Evolutionary conservation across 2,888 invertebrate species (phyloP).

Genomic region (Drosophila merina): DNA sequence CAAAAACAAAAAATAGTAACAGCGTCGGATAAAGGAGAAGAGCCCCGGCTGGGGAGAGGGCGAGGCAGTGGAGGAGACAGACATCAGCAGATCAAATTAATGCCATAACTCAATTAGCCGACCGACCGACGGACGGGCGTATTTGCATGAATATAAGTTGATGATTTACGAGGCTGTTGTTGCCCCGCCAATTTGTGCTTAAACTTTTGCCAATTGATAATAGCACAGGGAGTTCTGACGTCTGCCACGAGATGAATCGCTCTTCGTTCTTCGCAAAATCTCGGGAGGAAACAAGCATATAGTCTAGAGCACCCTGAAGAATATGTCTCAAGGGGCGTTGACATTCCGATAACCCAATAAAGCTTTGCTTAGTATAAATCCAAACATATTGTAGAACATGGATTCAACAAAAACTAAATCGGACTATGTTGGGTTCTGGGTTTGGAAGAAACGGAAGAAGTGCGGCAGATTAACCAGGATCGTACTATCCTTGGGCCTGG

Average conservation of each 20-base stretch:
- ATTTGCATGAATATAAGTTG: slow-evolving; percentile 39
- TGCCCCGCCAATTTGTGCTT: slow-evolving; percentile 44
- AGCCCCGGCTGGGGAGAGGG: not conserved
- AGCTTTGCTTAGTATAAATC: not conserved
- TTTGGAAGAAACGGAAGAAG: too few relatives aligned
- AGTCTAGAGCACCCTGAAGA: slow-evolving; percentile 8
- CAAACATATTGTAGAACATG: not conserved
- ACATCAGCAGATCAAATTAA: slow-evolving; percentile 66
- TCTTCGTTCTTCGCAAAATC: slow-evolving; percentile 3
- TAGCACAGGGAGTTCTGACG: slow-evolving; percentile 27
- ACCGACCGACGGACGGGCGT: slow-evolving; percentile 48
- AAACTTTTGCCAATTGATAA: slow-evolving; percentile 51
- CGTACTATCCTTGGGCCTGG: too few relatives aligned
- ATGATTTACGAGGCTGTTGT: slow-evolving; percentile 31
- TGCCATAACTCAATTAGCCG: slow-evolving; percentile 74
- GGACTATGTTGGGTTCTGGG: too few relatives aligned
- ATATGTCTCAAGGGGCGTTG: slow-evolving; percentile 22
- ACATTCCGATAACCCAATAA: slow-evolving; percentile 24
- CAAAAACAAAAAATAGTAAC: slow-evolving; percentile 33
- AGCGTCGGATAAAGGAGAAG: slow-evolving; percentile 8
- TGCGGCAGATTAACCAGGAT: too few relatives aligned
- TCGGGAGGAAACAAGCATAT: slow-evolving; percentile 1
- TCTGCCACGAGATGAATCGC: slow-evolving; percentile 5
- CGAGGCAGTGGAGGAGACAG: not conserved
- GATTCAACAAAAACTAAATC: too few relatives aligned